phyloP scores from a whole-genome alignment of 2,888 invertebrate species.

The Empis stercorea region DNA sequence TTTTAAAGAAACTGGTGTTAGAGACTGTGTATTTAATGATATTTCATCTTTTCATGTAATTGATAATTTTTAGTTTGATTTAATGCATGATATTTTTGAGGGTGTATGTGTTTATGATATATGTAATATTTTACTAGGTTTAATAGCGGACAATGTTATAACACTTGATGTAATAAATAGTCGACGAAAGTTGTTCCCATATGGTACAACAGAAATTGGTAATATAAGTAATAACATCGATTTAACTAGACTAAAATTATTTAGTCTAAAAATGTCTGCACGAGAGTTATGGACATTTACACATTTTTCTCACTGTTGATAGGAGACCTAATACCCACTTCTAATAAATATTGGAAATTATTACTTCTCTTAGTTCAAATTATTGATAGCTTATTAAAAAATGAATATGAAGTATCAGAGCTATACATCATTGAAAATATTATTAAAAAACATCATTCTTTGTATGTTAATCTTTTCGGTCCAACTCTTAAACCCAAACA shows the following conservation, averaged over 20 bases:
- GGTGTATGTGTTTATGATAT: slow-evolving; percentile 15
- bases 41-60: slow-evolving; percentile 12
- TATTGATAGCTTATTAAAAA: slow-evolving; percentile 5
- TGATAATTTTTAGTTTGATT: slow-evolving; percentile 12
- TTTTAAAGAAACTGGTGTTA: slow-evolving; percentile 11
- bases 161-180: slow-evolving; percentile 12
- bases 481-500: slow-evolving; percentile 10
- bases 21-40: slow-evolving; percentile 11
- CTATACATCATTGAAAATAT: slow-evolving; percentile 5
- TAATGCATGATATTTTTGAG: too few species aligned
- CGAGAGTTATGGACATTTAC: slow-evolving; percentile 11
- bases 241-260: slow-evolving; percentile 7
- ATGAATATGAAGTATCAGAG: slow-evolving; percentile 6
- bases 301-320: slow-evolving; percentile 5
- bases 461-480: slow-evolving; percentile 9
- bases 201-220: slow-evolving; percentile 10
- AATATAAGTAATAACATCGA: slow-evolving; percentile 8
- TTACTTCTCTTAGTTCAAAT: slow-evolving; percentile 9
- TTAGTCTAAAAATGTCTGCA: slow-evolving; percentile 13
- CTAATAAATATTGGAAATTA: slow-evolving; percentile 9
- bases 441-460: slow-evolving; percentile 9
- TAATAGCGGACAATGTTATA: slow-evolving; percentile 11
- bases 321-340: slow-evolving; percentile 10
- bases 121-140: slow-evolving; percentile 9
- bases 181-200: slow-evolving; percentile 14